These are phyloP conservation scores for Megathymus violae DNA, from an alignment of 1,140 invertebrate genomes.

Conservation along the genomic window DNA sequence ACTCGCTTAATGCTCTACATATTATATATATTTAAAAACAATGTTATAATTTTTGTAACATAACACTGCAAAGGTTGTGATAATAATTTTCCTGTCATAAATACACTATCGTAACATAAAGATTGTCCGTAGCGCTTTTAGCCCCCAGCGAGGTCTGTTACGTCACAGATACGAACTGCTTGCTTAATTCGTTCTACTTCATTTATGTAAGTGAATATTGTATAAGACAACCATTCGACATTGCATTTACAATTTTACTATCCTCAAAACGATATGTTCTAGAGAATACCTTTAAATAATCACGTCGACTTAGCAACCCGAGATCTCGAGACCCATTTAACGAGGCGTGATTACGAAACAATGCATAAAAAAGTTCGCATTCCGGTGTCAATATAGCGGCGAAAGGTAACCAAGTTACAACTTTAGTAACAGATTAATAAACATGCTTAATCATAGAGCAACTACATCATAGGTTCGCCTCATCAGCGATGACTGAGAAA, in stretches of 20 bases:
- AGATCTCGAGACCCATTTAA: slow-evolving; percentile 17
- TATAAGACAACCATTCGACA: slow-evolving; percentile 1
- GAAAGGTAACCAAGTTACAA: slow-evolving; percentile 45
- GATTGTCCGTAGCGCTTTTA: neutral
- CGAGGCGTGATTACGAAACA: slow-evolving; percentile 54
- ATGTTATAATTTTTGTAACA: neutral
- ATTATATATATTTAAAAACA: neutral
- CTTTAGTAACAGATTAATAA: too few relatives aligned
- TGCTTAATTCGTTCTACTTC: slow-evolving; percentile 1
- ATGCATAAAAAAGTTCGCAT: slow-evolving; percentile 53
- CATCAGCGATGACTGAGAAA: too few relatives aligned
- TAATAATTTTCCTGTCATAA: slow-evolving; percentile 1
- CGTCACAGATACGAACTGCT: neutral
- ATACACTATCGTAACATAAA: neutral
- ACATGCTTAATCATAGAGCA: too few relatives aligned
- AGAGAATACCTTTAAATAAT: slow-evolving; percentile 31
- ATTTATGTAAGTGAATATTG: slow-evolving; percentile 10
- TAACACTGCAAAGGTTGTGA: neutral
- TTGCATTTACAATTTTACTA: slow-evolving; percentile 6
- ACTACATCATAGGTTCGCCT: too few relatives aligned
- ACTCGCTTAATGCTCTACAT: neutral
- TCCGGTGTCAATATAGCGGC: slow-evolving; percentile 44
- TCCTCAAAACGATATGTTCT: neutral
- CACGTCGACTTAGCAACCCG: slow-evolving; percentile 33
- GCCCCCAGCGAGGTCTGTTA: slow-evolving; percentile 1